Evolutionary conservation across 2,888 invertebrate genomes (phyloP).

Genomic region (Unio pictorum): DNA sequence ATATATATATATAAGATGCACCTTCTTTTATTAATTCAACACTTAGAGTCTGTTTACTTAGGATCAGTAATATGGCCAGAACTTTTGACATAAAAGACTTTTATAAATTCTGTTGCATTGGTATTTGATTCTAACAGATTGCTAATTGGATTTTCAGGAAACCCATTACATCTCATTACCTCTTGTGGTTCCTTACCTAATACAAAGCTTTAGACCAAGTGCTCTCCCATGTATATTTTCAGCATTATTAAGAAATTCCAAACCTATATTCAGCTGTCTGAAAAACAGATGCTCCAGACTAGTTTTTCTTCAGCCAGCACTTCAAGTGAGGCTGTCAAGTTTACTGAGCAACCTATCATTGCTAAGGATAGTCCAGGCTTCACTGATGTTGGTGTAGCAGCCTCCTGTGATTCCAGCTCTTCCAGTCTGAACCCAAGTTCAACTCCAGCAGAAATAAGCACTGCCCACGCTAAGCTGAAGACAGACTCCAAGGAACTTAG

Average conservation of each 20-base stretch:
- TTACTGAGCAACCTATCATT: background rate
- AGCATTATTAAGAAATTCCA: conserved; percentile 79
- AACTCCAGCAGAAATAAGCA: background rate
- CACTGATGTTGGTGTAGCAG: background rate
- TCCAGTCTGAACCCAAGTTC: background rate
- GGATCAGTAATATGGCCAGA: no score
- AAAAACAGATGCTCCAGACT: conserved; percentile 2
- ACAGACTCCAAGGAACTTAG: background rate
- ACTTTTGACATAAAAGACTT: no score
- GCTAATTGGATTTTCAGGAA: no score
- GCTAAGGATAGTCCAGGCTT: background rate
- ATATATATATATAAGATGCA: no score
- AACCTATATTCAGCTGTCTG: conserved; percentile 61
- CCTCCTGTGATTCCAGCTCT: conserved; percentile 9
- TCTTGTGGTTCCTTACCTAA: no score
- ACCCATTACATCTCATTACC: no score
- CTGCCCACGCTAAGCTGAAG: background rate
- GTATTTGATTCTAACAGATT: no score
- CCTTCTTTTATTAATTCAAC: no score
- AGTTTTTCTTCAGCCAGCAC: background rate
- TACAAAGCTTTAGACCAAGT: conserved; percentile 1
- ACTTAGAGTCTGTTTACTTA: no score
- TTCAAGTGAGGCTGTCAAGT: no score
- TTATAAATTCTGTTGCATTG: no score
- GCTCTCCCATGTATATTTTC: conserved; percentile 22